Evolutionary conservation across 2,888 invertebrate species (phyloP).

Genomic region (Trissolcus brochymenae): DNA sequence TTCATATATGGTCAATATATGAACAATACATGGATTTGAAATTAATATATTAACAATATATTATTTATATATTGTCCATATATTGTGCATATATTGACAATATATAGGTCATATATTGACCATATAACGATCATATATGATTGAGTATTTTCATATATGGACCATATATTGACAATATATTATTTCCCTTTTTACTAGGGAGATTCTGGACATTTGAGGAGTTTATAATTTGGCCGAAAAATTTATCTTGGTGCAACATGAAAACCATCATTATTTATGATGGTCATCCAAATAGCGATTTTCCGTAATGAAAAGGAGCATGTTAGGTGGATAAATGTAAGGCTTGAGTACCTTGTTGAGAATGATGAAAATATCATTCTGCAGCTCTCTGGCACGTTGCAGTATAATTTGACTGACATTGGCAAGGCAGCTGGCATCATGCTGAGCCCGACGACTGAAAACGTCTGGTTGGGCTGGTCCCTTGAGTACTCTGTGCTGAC

Average conservation of each 20-base stretch:
- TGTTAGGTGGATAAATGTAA: neutral
- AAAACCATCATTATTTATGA: constrained; percentile 30
- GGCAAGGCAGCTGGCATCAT: constrained; percentile 65
- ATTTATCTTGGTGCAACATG: constrained; percentile 16
- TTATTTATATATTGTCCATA: no score
- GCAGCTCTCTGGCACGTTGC: constrained; percentile 80
- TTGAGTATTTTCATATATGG: no score
- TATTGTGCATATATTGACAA: no score
- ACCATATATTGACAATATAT: no score
- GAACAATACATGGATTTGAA: no score
- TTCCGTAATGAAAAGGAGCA: constrained; percentile 43
- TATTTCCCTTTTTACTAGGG: no score
- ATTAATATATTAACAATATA: constrained; percentile 1
- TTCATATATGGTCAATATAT: no score
- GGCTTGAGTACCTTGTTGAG: constrained; percentile 81
- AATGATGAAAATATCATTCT: constrained; percentile 82
- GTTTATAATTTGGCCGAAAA: no score
- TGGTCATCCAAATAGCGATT: constrained; percentile 36
- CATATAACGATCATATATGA: no score
- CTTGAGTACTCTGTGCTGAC: constrained; percentile 86
- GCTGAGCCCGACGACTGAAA: constrained; percentile 78
- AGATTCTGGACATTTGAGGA: no score
- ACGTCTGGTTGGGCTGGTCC: constrained; percentile 88
- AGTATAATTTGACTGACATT: constrained; percentile 80
- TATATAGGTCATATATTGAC: no score